Evolutionary conservation across 1,140 invertebrate species (phyloP), one percentile per base, ranked within the genome.

Genomic region (Drosophila quadrilineata): DNA sequence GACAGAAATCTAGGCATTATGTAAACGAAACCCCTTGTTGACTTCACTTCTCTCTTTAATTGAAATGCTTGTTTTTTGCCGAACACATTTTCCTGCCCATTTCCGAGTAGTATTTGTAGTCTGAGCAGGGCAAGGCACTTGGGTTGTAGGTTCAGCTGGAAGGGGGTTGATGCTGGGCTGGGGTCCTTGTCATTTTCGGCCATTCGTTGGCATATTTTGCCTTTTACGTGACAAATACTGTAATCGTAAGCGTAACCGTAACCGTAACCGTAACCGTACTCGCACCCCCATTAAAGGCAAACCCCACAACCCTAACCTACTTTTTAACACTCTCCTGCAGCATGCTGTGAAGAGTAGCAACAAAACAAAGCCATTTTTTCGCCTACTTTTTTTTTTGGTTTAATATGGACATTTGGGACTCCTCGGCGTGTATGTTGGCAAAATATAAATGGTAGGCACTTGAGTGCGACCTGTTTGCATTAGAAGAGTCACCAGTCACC

Each of bases 341-440:
- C 35, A 48, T 63, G 38, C 19, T 22, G 48, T 26, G 17, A 52
- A 28, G 38, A 59, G 38, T 66, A 49, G n/a, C n/a, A n/a, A 35
- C 49, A 60, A 73, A 84, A 84, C 77, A 84, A 85, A 84, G 74
- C 72, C 65, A 74, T 84, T 84, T 70, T 62, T 57, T 56, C n/a
- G n/a, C n/a, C n/a, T n/a, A n/a, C n/a, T n/a, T n/a, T n/a, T n/a
- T n/a, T n/a, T n/a, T n/a, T n/a, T n/a, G n/a, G 38, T 72, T 72
- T 63, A 85, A 73, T 85, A 85, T 77, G 79, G 64, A 79, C 77
- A 67, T 63, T 60, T 68, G 50, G 65, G 71, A 49, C 48, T 35
- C 46, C 43, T 43, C 52, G 35, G 40, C 31, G 52, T 29, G 38
- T 21, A 40, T 63, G 71, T 45, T 24, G 62, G 43, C 46, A 71